A percentile compares a stretch with the other conserved stretches of the same genome.
Evolutionary conservation across 1,140 invertebrate genomes (phyloP).

Genomic region (Triops longicaudatus): DNA sequence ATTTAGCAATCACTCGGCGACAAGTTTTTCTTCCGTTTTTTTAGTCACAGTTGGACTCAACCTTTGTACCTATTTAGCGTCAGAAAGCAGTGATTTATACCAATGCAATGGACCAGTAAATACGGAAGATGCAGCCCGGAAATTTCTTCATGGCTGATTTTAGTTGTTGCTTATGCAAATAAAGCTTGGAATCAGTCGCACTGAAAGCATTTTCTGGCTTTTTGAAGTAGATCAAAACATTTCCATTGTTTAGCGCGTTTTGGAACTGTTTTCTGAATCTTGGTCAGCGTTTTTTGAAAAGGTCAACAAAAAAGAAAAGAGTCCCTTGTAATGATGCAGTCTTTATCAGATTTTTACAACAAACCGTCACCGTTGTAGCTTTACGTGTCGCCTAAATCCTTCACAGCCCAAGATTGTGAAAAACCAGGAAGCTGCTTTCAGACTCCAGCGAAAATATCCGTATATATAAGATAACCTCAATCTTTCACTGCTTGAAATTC

Average conservation of each 20-base stretch:
- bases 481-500: neutral
- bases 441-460: neutral
- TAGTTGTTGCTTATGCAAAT: neutral
- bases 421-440: neutral
- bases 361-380: neutral
- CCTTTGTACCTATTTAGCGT: neutral
- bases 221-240: neutral
- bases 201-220: neutral
- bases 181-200: neutral
- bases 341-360: neutral
- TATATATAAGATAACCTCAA: neutral
- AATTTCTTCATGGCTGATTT: constrained; percentile 1
- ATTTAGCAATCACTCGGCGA: neutral
- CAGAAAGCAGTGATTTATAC: neutral
- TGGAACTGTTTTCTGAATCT: too few species aligned
- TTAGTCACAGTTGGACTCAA: neutral
- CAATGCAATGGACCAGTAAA: neutral
- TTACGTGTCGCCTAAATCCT: neutral
- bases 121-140: neutral
- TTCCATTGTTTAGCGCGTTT: too few species aligned
- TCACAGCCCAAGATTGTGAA: neutral
- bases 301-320: neutral
- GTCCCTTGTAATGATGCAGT: neutral
- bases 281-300: too few species aligned
- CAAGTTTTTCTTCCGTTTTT: neutral